A percentile compares a stretch with the other conserved stretches of the same genome.
These are phyloP conservation scores for Oryctes rhinoceros DNA, from an alignment of 1,140 invertebrate genomes.

Conservation along the genomic window DNA sequence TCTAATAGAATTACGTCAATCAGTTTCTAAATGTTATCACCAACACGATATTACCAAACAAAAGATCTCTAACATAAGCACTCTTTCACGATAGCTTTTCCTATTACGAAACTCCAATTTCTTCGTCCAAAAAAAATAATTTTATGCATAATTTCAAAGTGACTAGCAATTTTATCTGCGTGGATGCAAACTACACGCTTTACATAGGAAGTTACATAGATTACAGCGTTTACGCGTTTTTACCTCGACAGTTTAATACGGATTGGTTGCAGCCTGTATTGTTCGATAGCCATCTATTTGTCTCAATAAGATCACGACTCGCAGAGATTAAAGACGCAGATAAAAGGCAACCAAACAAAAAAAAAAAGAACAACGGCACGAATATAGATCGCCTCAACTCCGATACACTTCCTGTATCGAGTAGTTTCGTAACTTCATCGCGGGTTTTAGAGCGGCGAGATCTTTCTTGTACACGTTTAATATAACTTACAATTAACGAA, in stretches of 20 bases:
- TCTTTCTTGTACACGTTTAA: background rate
- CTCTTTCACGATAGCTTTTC: too few relatives aligned
- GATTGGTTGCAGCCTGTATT: background rate
- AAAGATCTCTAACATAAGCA: too few relatives aligned
- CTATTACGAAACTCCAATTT: too few relatives aligned
- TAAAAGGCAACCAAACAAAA: background rate
- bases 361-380: background rate
- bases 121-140: too few relatives aligned
- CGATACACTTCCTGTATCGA: background rate
- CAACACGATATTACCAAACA: too few relatives aligned
- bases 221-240: background rate
- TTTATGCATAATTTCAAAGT: too few relatives aligned
- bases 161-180: background rate
- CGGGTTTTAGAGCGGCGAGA: background rate
- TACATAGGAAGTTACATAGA: background rate
- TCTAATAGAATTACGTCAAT: too few relatives aligned
- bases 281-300: slow-evolving; percentile 18
- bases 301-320: background rate
- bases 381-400: background rate
- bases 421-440: background rate
- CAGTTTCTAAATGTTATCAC: too few relatives aligned
- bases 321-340: background rate
- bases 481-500: slow-evolving; percentile 18
- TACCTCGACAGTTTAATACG: background rate
- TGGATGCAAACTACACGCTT: background rate